Conservation (phyloP, 2,888 invertebrate species). For the Sceliomorpha sp. region DNA sequence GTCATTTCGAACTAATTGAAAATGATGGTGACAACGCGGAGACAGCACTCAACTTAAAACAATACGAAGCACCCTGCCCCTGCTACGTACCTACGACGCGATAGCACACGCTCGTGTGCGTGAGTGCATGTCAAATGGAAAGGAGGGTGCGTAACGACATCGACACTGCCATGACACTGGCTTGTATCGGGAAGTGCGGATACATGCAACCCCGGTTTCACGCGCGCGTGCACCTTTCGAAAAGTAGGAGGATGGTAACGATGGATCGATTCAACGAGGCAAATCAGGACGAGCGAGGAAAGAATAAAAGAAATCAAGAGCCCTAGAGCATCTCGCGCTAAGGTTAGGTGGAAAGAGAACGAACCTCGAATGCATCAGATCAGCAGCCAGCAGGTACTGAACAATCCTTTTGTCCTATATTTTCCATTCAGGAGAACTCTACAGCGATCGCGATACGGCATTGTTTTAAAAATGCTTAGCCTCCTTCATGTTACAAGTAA, state of each 20-base stretch:
- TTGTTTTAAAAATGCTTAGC: slow-evolving; percentile 52
- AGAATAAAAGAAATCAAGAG: slow-evolving; percentile 54
- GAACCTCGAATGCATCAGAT: slow-evolving; percentile 36
- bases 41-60: slow-evolving; percentile 69
- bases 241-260: slow-evolving; percentile 51
- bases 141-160: slow-evolving; percentile 40
- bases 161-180: slow-evolving; percentile 35
- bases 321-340: slow-evolving; percentile 42
- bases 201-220: slow-evolving; percentile 21
- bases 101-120: neutral
- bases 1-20: slow-evolving; percentile 76
- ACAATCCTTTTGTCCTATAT: slow-evolving; percentile 47
- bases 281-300: slow-evolving; percentile 42
- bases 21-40: slow-evolving; percentile 72
- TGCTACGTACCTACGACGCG: slow-evolving; percentile 51
- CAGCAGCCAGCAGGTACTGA: slow-evolving; percentile 40
- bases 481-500: slow-evolving; percentile 35
- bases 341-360: slow-evolving; percentile 33
- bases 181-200: slow-evolving; percentile 40
- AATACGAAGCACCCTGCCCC: slow-evolving; percentile 64
- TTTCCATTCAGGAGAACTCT: slow-evolving; percentile 37
- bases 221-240: slow-evolving; percentile 39
- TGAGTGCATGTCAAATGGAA: slow-evolving; percentile 19
- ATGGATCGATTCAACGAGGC: slow-evolving; percentile 50
- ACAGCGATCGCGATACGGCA: slow-evolving; percentile 40